Conservation (phyloP, 2,888 invertebrate genomes). For the Sminthurinus aureus region DNA sequence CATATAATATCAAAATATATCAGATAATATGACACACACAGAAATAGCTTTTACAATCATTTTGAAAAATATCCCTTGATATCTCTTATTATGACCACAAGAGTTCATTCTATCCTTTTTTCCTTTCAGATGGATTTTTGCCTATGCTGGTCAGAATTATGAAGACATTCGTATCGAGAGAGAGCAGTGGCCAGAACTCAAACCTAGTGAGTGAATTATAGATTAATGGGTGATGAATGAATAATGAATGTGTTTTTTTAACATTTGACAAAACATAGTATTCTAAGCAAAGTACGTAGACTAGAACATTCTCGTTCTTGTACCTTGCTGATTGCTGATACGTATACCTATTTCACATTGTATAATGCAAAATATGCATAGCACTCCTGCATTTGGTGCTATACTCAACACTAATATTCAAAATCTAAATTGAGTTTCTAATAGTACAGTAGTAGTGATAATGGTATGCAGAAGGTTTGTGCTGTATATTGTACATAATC, state of each 20-base stretch:
- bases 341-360: too few relatives aligned
- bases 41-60: neutral
- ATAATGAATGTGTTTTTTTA: neutral
- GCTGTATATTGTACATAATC: too few relatives aligned
- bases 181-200: constrained; percentile 41
- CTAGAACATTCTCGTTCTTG: neutral
- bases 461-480: too few relatives aligned
- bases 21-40: neutral
- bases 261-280: neutral
- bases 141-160: constrained; percentile 44
- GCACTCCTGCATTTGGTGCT: too few relatives aligned
- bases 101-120: neutral
- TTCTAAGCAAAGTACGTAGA: neutral
- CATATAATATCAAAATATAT: neutral
- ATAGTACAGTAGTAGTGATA: too few relatives aligned
- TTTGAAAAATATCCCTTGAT: neutral
- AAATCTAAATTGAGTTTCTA: too few relatives aligned
- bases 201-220: constrained; percentile 32
- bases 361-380: neutral
- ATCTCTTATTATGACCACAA: neutral
- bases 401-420: too few relatives aligned
- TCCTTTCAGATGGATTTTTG: constrained; percentile 32
- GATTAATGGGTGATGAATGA: neutral
- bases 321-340: neutral
- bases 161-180: constrained; percentile 46